These are phyloP conservation scores for Drosophila repleta DNA, from an alignment of 1,140 invertebrate species.

Conservation along the genomic window DNA sequence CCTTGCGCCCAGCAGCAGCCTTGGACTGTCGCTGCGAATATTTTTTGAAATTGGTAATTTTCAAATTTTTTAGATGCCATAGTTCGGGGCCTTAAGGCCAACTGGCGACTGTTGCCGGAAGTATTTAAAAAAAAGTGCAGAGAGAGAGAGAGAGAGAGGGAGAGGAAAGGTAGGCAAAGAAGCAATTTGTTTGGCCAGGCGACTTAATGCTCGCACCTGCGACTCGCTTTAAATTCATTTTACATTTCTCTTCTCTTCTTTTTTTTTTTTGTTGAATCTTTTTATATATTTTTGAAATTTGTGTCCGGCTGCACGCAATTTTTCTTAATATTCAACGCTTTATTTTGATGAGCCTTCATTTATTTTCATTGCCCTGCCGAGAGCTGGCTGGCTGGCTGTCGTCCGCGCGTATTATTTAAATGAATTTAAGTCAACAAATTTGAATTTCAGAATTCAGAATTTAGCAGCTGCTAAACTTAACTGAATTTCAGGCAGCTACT, in stretches of 20 bases:
- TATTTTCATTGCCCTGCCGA: slow-evolving; percentile 70
- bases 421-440: slow-evolving; percentile 49
- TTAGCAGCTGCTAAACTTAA: slow-evolving; percentile 30
- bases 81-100: not conserved
- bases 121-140: slow-evolving; percentile 56
- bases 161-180: slow-evolving; percentile 19
- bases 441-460: slow-evolving; percentile 21
- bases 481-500: slow-evolving; percentile 10
- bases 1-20: slow-evolving; percentile 30
- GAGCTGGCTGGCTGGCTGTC: no score
- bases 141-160: not conserved
- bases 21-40: slow-evolving; percentile 30
- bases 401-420: slow-evolving; percentile 40
- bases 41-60: slow-evolving; percentile 25
- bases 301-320: slow-evolving; percentile 53
- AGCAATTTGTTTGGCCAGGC: slow-evolving; percentile 66
- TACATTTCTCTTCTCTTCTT: slow-evolving; percentile 10
- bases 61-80: not conserved
- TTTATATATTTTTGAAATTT: slow-evolving; percentile 41
- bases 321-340: slow-evolving; percentile 80
- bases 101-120: slow-evolving; percentile 50
- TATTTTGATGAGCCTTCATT: slow-evolving; percentile 77
- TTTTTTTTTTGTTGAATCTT: slow-evolving; percentile 4
- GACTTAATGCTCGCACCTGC: slow-evolving; percentile 62
- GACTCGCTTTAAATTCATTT: slow-evolving; percentile 65